Evolutionary conservation across 1,140 invertebrate species (phyloP).

Genomic region (Ceratitis capitata): DNA sequence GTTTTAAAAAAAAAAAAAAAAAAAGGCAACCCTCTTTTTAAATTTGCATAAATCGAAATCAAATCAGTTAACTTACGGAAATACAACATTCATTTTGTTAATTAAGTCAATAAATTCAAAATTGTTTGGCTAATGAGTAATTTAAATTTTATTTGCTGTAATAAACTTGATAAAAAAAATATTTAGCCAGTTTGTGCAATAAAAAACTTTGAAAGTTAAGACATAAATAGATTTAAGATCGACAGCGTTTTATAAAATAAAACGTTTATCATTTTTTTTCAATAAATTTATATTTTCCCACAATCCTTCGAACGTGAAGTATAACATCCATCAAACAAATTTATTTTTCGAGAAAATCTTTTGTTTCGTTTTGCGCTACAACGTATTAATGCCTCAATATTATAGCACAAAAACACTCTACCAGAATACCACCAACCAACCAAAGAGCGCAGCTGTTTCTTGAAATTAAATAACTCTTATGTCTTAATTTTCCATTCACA

Average conservation of each 20-base stretch:
- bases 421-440: no score
- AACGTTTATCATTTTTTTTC: no score
- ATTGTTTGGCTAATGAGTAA: not conserved
- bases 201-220: not conserved
- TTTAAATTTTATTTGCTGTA: not conserved
- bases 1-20: no score
- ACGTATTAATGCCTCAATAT: not conserved
- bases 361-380: no score
- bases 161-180: not conserved
- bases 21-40: no score
- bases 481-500: not conserved
- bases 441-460: not conserved
- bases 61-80: not conserved
- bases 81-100: constrained; percentile 4
- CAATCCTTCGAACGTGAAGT: no score
- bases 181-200: not conserved
- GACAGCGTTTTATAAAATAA: no score
- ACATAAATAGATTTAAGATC: no score
- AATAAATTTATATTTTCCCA: no score
- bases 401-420: not conserved
- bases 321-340: no score
- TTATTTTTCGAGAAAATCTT: no score
- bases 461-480: not conserved
- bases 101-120: not conserved
- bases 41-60: no score